Conservation (phyloP, 2,797 vertebrate genomes). For the Gallinago solitaria region DNA sequence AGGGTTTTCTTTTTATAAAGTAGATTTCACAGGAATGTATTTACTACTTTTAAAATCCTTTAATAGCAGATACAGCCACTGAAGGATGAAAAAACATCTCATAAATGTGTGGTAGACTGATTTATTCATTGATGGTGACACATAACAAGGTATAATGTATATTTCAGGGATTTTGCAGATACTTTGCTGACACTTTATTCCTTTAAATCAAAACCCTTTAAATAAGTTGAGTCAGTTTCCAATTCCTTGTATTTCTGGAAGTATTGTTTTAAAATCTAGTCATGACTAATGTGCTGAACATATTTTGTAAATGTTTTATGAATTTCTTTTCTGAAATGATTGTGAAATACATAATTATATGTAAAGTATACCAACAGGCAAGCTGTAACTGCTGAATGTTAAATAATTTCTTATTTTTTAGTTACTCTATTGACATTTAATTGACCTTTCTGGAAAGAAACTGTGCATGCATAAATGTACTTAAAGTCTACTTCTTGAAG, state of each 20-base stretch:
- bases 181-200: conserved; percentile 20
- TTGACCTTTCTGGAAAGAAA: conserved; percentile 36
- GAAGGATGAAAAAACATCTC: not conserved
- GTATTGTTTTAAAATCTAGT: not conserved
- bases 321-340: not conserved
- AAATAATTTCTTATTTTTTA: conserved; percentile 8
- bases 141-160: not conserved
- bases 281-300: not conserved
- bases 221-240: not conserved
- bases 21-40: not conserved
- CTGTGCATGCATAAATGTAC: not conserved
- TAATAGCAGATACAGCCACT: not conserved
- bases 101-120: not conserved
- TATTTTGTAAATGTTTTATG: conserved; percentile 59
- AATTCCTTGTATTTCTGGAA: conserved; percentile 16
- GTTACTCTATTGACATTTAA: not conserved
- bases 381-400: not conserved
- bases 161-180: not conserved
- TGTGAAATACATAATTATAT: conserved; percentile 34
- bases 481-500: not conserved
- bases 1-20: conserved; percentile 14
- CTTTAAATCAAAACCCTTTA: conserved; percentile 2
- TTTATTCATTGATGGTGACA: conserved; percentile 22
- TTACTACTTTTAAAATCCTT: not conserved
- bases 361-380: conserved; percentile 24